A percentile compares a stretch with the other conserved stretches of the same genome.
Evolutionary conservation across 2,888 invertebrate genomes (phyloP).

Genomic region (Ichneumoninae sp.): DNA sequence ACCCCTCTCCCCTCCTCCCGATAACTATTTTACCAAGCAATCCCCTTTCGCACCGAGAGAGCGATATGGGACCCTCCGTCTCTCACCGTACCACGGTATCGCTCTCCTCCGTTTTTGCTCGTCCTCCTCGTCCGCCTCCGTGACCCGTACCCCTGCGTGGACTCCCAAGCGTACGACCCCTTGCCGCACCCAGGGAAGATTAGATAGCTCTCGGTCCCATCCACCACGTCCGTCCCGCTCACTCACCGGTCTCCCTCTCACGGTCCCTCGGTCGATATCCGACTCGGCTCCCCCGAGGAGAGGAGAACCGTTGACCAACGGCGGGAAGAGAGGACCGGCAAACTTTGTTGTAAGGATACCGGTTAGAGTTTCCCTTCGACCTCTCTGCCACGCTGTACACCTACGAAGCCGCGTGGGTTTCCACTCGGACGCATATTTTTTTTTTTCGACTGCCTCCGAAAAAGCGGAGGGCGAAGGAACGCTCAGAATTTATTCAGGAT

Average conservation of each 20-base stretch:
- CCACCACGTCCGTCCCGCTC: constrained; percentile 55
- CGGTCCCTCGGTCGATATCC: constrained; percentile 75
- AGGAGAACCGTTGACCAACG: constrained; percentile 76
- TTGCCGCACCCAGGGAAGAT: constrained; percentile 65
- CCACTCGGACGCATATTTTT: neutral
- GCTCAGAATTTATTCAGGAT: neutral
- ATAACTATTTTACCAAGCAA: constrained; percentile 74
- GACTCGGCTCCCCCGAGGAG: constrained; percentile 72
- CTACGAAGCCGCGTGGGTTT: neutral
- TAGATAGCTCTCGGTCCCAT: constrained; percentile 61
- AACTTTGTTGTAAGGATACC: constrained; percentile 58
- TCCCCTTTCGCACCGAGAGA: constrained; percentile 68
- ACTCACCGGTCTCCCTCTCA: constrained; percentile 43
- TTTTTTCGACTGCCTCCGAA: constrained; percentile 44
- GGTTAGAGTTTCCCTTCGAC: constrained; percentile 31
- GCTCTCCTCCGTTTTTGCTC: constrained; percentile 18
- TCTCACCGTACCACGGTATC: constrained; percentile 32
- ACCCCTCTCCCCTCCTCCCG: constrained; percentile 22
- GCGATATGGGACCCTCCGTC: constrained; percentile 66
- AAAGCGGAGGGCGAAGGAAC: neutral
- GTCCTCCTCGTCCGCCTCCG: constrained; percentile 21
- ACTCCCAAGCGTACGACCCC: constrained; percentile 50
- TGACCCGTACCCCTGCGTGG: constrained; percentile 11
- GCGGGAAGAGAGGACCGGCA: constrained; percentile 32
- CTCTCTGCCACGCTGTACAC: constrained; percentile 6